Evolutionary conservation across 2,888 invertebrate species (phyloP).

Genomic region (Lasioglossum morio): DNA sequence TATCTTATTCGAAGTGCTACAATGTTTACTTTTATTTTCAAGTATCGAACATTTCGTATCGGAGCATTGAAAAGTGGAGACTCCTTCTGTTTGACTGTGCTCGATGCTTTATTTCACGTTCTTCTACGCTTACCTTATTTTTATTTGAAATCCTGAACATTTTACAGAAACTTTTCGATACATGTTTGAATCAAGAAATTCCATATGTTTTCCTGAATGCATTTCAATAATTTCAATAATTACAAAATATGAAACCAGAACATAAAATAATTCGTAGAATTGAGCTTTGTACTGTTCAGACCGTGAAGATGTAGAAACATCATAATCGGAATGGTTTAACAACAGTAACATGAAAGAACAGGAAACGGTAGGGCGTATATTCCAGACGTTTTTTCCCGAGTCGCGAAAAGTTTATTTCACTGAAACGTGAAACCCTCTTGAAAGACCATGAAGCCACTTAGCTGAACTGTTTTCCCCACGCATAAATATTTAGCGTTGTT

Average conservation of each 20-base stretch:
- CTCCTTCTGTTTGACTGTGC: neutral
- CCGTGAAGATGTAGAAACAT: neutral
- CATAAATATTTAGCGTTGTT: conserved; percentile 48
- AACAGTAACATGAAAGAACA: neutral
- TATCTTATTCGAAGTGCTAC: neutral
- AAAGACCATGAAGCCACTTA: neutral
- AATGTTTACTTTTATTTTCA: neutral
- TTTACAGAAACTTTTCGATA: neutral
- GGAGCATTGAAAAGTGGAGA: neutral
- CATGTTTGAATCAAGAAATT: too few relatives aligned
- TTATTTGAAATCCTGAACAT: neutral
- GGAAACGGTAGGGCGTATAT: neutral
- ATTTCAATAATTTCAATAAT: neutral
- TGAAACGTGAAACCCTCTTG: neutral
- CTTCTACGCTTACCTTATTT: neutral
- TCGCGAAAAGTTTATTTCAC: neutral
- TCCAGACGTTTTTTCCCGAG: neutral
- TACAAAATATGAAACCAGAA: neutral
- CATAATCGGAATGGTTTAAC: neutral
- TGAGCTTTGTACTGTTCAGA: too few relatives aligned
- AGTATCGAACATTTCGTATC: neutral
- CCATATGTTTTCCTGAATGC: too few relatives aligned
- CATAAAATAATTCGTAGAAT: too few relatives aligned
- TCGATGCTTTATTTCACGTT: neutral
- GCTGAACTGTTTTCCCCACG: conserved; percentile 12